These are phyloP conservation scores for Fistularia commersonii DNA, from an alignment of 2,797 vertebrate species.

Conservation along the genomic window DNA sequence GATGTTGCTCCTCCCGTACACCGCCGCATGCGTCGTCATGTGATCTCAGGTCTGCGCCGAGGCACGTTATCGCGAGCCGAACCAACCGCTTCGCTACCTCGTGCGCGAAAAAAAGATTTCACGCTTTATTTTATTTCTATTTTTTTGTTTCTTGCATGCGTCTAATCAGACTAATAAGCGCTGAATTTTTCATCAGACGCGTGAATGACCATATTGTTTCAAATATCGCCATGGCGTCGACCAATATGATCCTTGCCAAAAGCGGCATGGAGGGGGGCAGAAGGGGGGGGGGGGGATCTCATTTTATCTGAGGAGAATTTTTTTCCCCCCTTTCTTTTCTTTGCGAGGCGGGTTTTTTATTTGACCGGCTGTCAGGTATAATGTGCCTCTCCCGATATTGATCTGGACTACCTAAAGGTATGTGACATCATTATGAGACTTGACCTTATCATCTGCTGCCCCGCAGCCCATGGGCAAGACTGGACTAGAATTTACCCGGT, in stretches of 20 bases:
- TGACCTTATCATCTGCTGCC: constrained; percentile 78
- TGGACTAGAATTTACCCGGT: constrained; percentile 49
- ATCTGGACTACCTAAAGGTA: constrained; percentile 78
- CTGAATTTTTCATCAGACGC: not conserved
- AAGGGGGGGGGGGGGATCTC: constrained; percentile 41
- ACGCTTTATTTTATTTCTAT: constrained; percentile 1
- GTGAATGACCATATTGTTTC: constrained; percentile 14
- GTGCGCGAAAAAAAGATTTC: too few relatives aligned
- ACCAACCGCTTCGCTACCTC: too few relatives aligned
- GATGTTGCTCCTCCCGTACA: constrained; percentile 16
- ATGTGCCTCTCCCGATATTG: constrained; percentile 68
- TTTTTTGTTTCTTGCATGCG: constrained; percentile 3
- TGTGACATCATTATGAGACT: constrained; percentile 80
- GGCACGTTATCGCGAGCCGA: too few relatives aligned
- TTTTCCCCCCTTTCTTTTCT: constrained; percentile 27
- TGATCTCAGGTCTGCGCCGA: constrained; percentile 50
- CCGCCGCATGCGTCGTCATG: constrained; percentile 33
- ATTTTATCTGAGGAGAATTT: constrained; percentile 71
- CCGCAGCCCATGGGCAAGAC: constrained; percentile 63
- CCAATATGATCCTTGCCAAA: constrained; percentile 62
- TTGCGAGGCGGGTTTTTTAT: constrained; percentile 66
- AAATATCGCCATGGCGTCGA: constrained; percentile 34
- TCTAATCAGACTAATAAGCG: constrained; percentile 7
- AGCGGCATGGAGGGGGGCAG: constrained; percentile 44
- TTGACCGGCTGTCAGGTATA: constrained; percentile 71